Conservation (phyloP, 2,888 invertebrate species). For the Vandiemenella viatica region DNA sequence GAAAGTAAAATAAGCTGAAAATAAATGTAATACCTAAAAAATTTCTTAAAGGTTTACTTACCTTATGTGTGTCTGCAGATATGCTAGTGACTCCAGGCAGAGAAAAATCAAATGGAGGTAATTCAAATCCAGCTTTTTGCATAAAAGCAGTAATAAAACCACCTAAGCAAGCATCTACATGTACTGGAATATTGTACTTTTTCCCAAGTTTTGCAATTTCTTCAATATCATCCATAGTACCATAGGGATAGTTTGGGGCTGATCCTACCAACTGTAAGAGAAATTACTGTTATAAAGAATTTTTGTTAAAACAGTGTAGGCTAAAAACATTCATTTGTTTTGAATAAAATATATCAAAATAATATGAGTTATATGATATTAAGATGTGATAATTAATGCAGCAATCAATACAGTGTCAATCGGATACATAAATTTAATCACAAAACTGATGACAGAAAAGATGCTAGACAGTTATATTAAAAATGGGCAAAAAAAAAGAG, state of each 20-base stretch:
- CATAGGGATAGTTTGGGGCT: conserved; percentile 92
- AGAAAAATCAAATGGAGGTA: conserved; percentile 76
- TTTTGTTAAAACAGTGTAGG: neutral
- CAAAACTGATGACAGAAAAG: too few relatives aligned
- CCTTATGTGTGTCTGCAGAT: conserved; percentile 97
- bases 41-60: too few relatives aligned
- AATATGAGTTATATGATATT: too few relatives aligned
- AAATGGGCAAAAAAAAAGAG: too few relatives aligned
- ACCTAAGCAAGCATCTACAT: conserved; percentile 95
- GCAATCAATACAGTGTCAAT: too few relatives aligned
- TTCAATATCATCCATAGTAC: conserved; percentile 84
- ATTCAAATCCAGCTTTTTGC: conserved; percentile 63
- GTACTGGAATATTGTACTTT: conserved; percentile 77
- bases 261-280: conserved; percentile 76
- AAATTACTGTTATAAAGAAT: neutral
- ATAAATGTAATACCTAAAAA: too few relatives aligned
- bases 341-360: too few relatives aligned
- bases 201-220: conserved; percentile 64
- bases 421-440: too few relatives aligned
- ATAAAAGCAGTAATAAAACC: conserved; percentile 91
- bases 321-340: too few relatives aligned
- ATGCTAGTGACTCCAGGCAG: conserved; percentile 90
- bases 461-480: too few relatives aligned
- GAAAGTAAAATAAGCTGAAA: too few relatives aligned
- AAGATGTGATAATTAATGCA: too few relatives aligned